Base-by-base conservation (phyloP, 1,140 invertebrate species). In the Drosophila ogumai region DNA sequence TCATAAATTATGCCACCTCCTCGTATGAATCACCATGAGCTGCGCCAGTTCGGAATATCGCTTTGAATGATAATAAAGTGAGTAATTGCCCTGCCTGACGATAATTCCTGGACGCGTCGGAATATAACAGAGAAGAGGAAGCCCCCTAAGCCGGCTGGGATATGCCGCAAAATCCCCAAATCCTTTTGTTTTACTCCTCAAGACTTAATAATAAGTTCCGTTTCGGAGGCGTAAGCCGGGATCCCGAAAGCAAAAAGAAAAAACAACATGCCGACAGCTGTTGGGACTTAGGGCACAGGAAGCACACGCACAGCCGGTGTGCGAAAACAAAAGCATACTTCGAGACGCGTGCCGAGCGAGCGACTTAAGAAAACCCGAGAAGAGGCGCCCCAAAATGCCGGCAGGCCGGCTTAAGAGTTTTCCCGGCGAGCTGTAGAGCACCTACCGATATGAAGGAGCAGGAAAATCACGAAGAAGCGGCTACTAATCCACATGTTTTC, bases 401-500 rank as follows among this genome's bases (percentile, higher is more conserved):
- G 71, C 65, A 73, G 73, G 46, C 57, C 50, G 79, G 79, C 82
- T 86, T 87, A 79, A 79, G 82, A 73, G 61, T 55, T 50, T 56
- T 75, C 28, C 59, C 34, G 55, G 55, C 60, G 59, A 55, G 25
- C 17, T 43, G 41, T 19, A 4, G 49, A 80, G 65, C 73, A 90
- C 85, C 78, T 90, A 90, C 85, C 86, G 52, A 85, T 78, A 84
- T 84, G 80, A 69, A 90, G 86, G 74, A 90, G 85, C 81, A 90
- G 82, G 78, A 82, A 81, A 90, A 90, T 90, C 81, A 90, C 78
- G 68, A 90, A 90, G 74, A 90, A 43, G 81, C 85, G 85, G 81
- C 85, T 90, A 90, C 85, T 90, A 90, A 90, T 90, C 85, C 85
- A 90, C 85, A 90, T 90, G 78, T 74, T 90, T 88, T 76, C 78